These are phyloP conservation scores for Corynorhinus townsendii DNA, from an alignment of 2,113 vertebrate genomes.

Conservation along the genomic window DNA sequence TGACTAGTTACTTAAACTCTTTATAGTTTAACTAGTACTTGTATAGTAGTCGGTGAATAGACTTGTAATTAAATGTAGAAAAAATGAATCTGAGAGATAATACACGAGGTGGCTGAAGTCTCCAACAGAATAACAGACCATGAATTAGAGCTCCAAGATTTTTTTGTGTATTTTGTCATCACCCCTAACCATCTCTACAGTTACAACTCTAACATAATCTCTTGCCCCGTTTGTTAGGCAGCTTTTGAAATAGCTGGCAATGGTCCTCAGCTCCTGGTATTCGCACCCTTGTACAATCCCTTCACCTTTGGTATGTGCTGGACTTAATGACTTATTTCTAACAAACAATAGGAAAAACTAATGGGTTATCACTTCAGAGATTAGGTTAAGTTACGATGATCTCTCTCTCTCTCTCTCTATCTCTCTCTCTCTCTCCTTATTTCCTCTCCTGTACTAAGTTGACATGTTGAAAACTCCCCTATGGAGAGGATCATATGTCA, in stretches of 20 bases:
- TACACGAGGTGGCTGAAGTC: background rate
- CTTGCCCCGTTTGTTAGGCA: background rate
- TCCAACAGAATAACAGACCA: background rate
- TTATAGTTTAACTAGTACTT: background rate
- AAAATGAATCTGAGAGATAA: background rate
- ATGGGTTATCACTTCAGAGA: background rate
- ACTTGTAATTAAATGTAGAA: background rate
- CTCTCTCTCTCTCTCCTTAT: background rate
- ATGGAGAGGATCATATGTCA: background rate
- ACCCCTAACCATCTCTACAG: background rate
- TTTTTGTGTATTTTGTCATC: background rate
- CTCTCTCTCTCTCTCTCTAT: background rate
- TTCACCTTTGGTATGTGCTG: background rate
- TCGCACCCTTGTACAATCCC: background rate
- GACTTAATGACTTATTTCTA: conserved; percentile 13
- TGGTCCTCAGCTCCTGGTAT: background rate
- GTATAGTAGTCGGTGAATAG: background rate
- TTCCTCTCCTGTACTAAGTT: background rate
- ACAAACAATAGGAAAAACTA: background rate
- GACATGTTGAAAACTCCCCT: background rate
- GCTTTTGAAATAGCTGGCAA: background rate
- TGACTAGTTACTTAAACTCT: background rate
- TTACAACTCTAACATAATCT: background rate
- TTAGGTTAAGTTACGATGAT: background rate
- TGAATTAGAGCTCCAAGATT: background rate